Evolutionary conservation across 2,113 vertebrate species (phyloP).

Genomic region (Colossoma macropomum): DNA sequence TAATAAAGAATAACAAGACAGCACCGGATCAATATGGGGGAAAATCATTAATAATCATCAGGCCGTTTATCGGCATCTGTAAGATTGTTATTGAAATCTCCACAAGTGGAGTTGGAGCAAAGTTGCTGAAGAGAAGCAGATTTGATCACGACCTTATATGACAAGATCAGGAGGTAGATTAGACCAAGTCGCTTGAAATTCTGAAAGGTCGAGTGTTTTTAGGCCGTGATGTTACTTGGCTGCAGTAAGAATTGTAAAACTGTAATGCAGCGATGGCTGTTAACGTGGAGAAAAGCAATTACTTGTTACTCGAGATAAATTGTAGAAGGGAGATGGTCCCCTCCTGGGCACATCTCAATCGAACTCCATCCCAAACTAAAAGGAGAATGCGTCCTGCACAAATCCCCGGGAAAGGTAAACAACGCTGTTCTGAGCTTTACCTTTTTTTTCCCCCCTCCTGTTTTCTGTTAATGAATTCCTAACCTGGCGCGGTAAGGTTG

Average conservation of each 20-base stretch:
- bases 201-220: background rate
- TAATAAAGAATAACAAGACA: slow-evolving; percentile 62
- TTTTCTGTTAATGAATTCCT: slow-evolving; percentile 77
- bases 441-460: slow-evolving; percentile 51
- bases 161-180: slow-evolving; percentile 49
- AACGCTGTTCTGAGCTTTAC: slow-evolving; percentile 65
- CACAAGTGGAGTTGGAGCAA: slow-evolving; percentile 48
- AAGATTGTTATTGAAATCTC: slow-evolving; percentile 63
- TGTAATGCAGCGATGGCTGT: background rate
- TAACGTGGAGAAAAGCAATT: slow-evolving; percentile 5
- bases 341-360: slow-evolving; percentile 38
- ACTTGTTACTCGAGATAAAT: slow-evolving; percentile 20
- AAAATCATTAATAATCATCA: slow-evolving; percentile 79
- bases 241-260: background rate
- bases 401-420: slow-evolving; percentile 73
- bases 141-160: slow-evolving; percentile 75
- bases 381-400: slow-evolving; percentile 57
- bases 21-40: slow-evolving; percentile 64
- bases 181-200: slow-evolving; percentile 12
- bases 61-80: slow-evolving; percentile 72
- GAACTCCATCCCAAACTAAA: slow-evolving; percentile 52
- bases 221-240: background rate
- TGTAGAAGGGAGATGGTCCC: background rate
- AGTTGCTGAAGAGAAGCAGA: slow-evolving; percentile 54
- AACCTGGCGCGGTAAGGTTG: slow-evolving; percentile 68